These are phyloP conservation scores for Donacobius atricapilla DNA, from an alignment of 2,113 vertebrate species.

Conservation along the genomic window DNA sequence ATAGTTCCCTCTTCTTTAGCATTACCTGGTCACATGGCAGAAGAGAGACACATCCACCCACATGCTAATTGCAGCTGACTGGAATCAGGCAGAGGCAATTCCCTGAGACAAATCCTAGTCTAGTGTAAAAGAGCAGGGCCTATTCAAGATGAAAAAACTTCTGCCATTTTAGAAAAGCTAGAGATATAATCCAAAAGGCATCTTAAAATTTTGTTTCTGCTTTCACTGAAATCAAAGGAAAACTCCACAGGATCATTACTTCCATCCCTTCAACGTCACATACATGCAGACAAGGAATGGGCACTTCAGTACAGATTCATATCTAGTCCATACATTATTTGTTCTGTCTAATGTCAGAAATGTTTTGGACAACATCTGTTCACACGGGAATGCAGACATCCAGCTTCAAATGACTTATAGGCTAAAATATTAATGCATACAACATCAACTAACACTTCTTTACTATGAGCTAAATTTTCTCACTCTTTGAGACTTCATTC, in stretches of 20 bases:
- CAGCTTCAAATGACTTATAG: neutral
- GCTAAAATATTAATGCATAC: conserved; percentile 11
- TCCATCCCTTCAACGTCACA: neutral
- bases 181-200: neutral
- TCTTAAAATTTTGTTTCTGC: neutral
- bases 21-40: neutral
- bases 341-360: neutral
- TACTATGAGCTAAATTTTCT: neutral
- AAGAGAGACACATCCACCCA: neutral
- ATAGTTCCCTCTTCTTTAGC: neutral
- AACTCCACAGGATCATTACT: neutral
- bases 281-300: neutral
- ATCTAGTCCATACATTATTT: neutral
- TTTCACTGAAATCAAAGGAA: neutral
- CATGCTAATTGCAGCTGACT: neutral
- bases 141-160: neutral
- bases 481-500: neutral
- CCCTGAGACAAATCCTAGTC: neutral
- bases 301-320: neutral
- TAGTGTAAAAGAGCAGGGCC: neutral
- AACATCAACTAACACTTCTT: neutral
- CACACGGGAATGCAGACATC: neutral
- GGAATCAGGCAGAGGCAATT: neutral
- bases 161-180: neutral
- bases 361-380: neutral